Conservation (phyloP, 1,140 invertebrate genomes). For the Ruditapes philippinarum region DNA sequence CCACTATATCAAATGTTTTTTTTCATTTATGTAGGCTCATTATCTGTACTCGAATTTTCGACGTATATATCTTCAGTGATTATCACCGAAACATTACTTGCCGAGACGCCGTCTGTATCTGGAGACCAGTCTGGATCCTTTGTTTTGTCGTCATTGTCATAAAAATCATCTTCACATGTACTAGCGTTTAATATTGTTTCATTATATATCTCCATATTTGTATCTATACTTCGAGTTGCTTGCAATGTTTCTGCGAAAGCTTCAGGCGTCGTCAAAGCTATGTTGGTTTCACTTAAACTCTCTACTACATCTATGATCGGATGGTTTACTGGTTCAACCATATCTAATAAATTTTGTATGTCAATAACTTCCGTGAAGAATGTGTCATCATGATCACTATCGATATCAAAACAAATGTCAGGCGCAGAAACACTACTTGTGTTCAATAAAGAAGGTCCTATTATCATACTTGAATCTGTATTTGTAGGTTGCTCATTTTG, state of each 20-base stretch:
- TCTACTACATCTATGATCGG: not conserved
- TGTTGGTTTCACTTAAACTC: too few relatives aligned
- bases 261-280: too few relatives aligned
- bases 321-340: not conserved
- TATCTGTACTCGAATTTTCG: not conserved
- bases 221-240: too few relatives aligned
- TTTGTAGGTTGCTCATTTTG: too few relatives aligned
- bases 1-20: not conserved
- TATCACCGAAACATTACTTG: not conserved
- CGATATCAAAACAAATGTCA: not conserved
- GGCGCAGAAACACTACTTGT: too few relatives aligned
- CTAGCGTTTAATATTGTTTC: not conserved
- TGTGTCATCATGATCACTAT: not conserved
- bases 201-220: not conserved
- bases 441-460: too few relatives aligned
- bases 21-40: not conserved
- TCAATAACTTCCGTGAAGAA: not conserved
- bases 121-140: conserved; percentile 36
- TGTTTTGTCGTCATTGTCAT: conserved; percentile 14
- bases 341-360: not conserved
- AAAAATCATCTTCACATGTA: not conserved
- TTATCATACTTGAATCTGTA: too few relatives aligned
- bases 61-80: not conserved
- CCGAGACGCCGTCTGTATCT: not conserved
- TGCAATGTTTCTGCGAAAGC: too few relatives aligned